Evolutionary conservation across 2,113 vertebrate genomes (phyloP), one percentile per base, ranked within the genome.

Genomic region (Chionomys nivalis): DNA sequence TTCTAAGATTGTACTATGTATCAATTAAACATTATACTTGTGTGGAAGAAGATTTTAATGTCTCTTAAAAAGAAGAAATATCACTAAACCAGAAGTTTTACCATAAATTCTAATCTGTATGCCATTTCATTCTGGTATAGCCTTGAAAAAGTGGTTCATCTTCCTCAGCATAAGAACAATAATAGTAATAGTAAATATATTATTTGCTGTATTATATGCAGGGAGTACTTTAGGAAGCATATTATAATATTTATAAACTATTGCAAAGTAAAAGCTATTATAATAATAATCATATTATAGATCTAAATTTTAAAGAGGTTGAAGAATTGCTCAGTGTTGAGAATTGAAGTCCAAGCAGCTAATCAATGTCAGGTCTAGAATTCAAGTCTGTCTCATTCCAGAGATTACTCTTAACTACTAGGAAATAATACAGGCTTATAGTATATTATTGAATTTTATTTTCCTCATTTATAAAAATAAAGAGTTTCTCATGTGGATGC

Each of bases 321-420:
- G 73, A 82, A 58, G 90, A 92, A 33, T 44, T 87, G 13, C 21
- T 19, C 75, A 90, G 7, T 90, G 24, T 93, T 94, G 26, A 83
- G 21, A 93, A 96, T 3, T 90, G 33, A 77, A 91, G 26, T 72
- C 23, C n/a, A 94, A 90, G 33, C 61, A 97, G 14, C 52, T 88
- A 61, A 52, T 90, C 47, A 81, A 8, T 70, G 33, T 55, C 49
- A 70, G 49, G 66, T 76, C 31, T 17, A 93, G 10, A 58, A 87
- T 47, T 90, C 23, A 94, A 87, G 1, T 94, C 66, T 77, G 4
- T 81, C 73, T 92, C 23, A 92, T 61, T 94, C 36, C 47, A 55
- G 17, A 82, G 68, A 63, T 76, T 49, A 87, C 11, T 92, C 3
- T 63, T 76, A 92, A 92, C 28, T 16, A 66, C 5, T 87, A 81